phyloP scores from a whole-genome alignment of 1,140 invertebrate genomes.

The Heliconius nattereri region DNA sequence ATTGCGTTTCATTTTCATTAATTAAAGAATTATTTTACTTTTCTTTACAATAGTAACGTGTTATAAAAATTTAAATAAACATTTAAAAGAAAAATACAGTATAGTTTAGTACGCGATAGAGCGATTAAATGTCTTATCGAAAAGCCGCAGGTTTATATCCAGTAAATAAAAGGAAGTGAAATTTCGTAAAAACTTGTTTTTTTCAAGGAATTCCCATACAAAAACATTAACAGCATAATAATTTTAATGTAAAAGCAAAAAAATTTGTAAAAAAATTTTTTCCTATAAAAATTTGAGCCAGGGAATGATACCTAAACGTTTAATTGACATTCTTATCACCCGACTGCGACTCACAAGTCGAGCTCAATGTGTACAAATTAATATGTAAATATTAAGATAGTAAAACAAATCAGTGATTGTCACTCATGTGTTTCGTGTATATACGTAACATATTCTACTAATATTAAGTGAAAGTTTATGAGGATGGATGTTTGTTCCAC shows the following conservation, averaged over 20 bases:
- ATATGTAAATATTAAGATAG: background rate
- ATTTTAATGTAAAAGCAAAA: no score
- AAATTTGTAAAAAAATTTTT: background rate
- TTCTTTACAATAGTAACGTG: background rate
- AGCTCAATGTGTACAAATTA: background rate
- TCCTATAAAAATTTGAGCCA: background rate
- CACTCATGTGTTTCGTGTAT: background rate
- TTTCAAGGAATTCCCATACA: background rate
- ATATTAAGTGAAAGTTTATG: background rate
- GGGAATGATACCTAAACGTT: background rate
- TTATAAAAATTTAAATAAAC: background rate
- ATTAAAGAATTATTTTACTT: background rate
- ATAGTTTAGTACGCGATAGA: no score
- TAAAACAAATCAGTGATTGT: background rate
- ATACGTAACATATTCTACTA: background rate
- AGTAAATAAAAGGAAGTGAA: background rate
- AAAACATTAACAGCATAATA: background rate
- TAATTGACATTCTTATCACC: background rate
- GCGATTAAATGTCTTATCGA: background rate
- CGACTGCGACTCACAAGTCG: background rate
- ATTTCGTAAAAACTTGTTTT: background rate
- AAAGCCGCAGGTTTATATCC: background rate
- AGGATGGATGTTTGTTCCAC: no score
- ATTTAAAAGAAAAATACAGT: no score
- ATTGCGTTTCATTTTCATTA: slow-evolving; percentile 17